A percentile compares a stretch with the other conserved stretches of the same genome.
Evolutionary conservation across 2,113 vertebrate genomes (phyloP).

Genomic region (Parus major): DNA sequence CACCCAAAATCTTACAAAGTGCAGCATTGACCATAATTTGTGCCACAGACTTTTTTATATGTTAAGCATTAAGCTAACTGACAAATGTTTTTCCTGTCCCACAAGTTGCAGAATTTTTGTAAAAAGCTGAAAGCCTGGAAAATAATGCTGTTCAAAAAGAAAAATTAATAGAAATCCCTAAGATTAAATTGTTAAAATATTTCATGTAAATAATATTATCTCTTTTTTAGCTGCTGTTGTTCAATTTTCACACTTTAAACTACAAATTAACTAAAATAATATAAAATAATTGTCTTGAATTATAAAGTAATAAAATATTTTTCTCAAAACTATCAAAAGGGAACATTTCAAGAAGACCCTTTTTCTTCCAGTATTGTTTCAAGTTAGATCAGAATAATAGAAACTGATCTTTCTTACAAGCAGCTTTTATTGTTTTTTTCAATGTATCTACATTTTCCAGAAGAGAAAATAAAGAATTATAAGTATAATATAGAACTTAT

Average conservation of each 20-base stretch:
- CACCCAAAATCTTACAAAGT: not conserved
- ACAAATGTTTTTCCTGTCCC: not conserved
- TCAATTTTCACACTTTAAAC: not conserved
- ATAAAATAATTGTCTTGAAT: not conserved
- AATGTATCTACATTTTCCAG: not conserved
- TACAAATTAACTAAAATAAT: not conserved
- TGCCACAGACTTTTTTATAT: not conserved
- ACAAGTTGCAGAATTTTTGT: not conserved
- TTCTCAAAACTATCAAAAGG: not conserved
- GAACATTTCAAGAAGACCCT: not conserved
- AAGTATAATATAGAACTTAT: not conserved
- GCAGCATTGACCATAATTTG: not conserved
- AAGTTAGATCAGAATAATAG: not conserved
- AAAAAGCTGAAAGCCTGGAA: not conserved
- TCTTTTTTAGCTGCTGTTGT: not conserved
- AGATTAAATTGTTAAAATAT: not conserved
- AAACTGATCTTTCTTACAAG: not conserved
- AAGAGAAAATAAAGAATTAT: not conserved
- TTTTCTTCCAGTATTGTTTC: not conserved
- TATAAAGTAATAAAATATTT: not conserved
- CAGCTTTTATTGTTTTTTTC: not conserved
- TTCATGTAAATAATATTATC: not conserved
- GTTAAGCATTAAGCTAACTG: not conserved
- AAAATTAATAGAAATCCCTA: not conserved
- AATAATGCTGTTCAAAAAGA: not conserved